Percentiles rank a stretch among this genome's conserved stretches.
Conservation (phyloP, 2,888 invertebrate genomes). For the Margaritifera margaritifera region DNA sequence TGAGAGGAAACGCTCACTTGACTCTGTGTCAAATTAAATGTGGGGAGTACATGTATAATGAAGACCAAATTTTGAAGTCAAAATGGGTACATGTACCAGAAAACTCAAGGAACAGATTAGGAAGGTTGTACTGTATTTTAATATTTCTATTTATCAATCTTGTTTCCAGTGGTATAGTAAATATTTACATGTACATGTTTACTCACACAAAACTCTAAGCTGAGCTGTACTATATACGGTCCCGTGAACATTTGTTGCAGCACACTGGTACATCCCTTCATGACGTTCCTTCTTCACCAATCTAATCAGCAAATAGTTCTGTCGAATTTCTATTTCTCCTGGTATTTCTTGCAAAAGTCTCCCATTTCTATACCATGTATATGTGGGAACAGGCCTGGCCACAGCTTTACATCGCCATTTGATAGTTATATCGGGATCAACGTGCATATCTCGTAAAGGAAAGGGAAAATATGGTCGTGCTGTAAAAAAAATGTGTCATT, state of each 20-base stretch:
- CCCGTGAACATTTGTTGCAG: conserved; percentile 90
- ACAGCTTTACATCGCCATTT: conserved; percentile 64
- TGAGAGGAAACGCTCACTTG: no score
- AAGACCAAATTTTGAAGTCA: no score
- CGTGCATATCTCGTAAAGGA: conserved; percentile 57
- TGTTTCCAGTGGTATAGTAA: no score
- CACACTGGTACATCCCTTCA: conserved; percentile 95
- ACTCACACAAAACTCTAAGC: conserved; percentile 86
- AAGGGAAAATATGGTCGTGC: conserved; percentile 66
- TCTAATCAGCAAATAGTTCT: conserved; percentile 51
- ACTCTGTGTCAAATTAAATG: no score
- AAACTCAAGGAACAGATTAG: no score
- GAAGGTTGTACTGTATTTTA: no score
- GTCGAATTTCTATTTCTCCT: conserved; percentile 27
- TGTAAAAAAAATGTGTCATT: conserved; percentile 28
- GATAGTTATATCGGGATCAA: conserved; percentile 55
- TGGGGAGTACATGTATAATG: no score
- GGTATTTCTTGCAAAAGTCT: conserved; percentile 26
- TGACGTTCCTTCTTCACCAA: conserved; percentile 76
- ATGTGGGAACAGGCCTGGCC: conserved; percentile 51
- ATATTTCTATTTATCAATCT: no score
- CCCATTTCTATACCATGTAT: conserved; percentile 63
- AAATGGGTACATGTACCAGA: no score
- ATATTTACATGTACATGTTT: not conserved
- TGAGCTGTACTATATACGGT: conserved; percentile 91